Evolutionary conservation across 2,888 invertebrate genomes (phyloP).

Genomic region (Mimumesa dahlbomi): DNA sequence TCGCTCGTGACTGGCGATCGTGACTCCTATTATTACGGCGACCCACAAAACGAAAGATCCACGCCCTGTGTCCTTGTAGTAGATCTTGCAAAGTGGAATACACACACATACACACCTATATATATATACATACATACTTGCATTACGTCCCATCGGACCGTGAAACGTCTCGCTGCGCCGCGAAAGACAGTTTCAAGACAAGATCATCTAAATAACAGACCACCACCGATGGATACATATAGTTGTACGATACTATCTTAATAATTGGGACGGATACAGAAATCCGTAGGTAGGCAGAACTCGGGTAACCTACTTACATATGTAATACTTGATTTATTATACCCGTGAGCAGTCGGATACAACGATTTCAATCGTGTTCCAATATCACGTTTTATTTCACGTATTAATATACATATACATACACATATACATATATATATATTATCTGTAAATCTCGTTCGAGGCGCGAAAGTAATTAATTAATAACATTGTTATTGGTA

Average conservation of each 20-base stretch:
- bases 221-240: slow-evolving; percentile 6
- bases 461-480: slow-evolving; percentile 31
- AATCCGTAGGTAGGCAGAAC: too few species aligned
- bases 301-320: too few species aligned
- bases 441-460: too few species aligned
- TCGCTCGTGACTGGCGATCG: slow-evolving; percentile 50
- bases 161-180: slow-evolving; percentile 38
- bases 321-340: too few species aligned
- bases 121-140: too few species aligned
- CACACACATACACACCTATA: too few species aligned
- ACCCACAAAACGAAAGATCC: slow-evolving; percentile 43
- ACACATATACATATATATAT: too few species aligned
- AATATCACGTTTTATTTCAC: too few species aligned
- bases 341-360: too few species aligned
- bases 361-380: too few species aligned
- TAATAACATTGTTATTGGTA: slow-evolving; percentile 28
- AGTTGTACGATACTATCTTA: not conserved
- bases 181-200: slow-evolving; percentile 2
- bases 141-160: slow-evolving; percentile 46
- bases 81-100: slow-evolving; percentile 15
- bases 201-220: slow-evolving; percentile 35
- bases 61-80: slow-evolving; percentile 28
- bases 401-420: too few species aligned
- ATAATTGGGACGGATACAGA: too few species aligned
- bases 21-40: slow-evolving; percentile 53